phyloP scores from a whole-genome alignment of 92 coral and sea anemone genomes.

The Virgularia gustaviana region DNA sequence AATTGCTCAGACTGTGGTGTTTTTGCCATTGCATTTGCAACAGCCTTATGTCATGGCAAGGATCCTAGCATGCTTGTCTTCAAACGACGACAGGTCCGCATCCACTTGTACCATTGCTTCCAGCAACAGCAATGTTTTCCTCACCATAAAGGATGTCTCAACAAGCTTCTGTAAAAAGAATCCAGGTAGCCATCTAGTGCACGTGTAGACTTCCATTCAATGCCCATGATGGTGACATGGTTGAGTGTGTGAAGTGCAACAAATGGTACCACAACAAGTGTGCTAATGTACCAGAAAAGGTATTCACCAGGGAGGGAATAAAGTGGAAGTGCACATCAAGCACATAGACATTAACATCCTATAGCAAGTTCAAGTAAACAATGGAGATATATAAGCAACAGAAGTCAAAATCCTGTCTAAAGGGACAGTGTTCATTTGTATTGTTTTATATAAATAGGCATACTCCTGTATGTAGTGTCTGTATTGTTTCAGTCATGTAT shows the following conservation, averaged over 20 bases:
- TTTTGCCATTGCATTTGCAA: background rate
- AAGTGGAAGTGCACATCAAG: background rate
- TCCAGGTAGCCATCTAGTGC: conserved; percentile 1
- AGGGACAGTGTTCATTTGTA: no score
- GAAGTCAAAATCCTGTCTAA: no score
- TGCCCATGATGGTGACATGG: conserved; percentile 5
- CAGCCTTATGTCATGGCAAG: background rate
- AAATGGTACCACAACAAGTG: conserved; percentile 13
- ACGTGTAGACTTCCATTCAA: background rate
- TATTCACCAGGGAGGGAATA: background rate
- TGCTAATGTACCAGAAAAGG: background rate
- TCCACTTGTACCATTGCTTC: background rate
- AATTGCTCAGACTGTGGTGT: no score
- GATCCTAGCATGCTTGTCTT: background rate
- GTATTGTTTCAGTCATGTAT: no score
- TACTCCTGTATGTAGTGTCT: no score
- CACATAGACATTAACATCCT: no score
- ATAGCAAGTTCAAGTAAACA: no score
- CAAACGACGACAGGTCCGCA: background rate
- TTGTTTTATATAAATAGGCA: no score
- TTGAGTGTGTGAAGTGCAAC: conserved; percentile 1
- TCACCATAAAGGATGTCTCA: background rate
- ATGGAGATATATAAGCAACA: no score
- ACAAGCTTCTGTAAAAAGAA: background rate
- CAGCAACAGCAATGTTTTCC: background rate